Evolutionary conservation across 30 jellyfish, hydroid and myxozoan genomes (phyloP), one percentile per base, ranked within the genome.

Genomic region (Chrysaora quinquecirrha): DNA sequence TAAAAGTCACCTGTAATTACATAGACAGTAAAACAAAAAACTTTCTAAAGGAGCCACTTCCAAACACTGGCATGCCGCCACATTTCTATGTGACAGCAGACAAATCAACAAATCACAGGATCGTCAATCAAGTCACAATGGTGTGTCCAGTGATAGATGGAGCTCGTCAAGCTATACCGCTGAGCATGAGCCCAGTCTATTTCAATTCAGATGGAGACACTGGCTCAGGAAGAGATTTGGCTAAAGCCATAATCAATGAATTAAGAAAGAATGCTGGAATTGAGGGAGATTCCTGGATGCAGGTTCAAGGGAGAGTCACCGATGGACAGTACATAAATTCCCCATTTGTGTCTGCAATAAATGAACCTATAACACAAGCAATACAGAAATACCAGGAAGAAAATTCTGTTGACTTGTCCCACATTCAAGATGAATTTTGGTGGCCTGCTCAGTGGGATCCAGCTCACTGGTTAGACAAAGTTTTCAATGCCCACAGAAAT

Each of bases 61-160:
- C 80, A 34, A 78, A 25, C 69, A 78, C 90, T 7, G 83, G 90
- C 56, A 24, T 78, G 73, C 80, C 90, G 3, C 90, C 90, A 14
- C 90, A 78, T 46, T 62, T 49, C 49, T 78, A 63, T 34, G 90
- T 78, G 30, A 33, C 70, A n/a, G 90, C 90, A 25, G 80, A 54
- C 67, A 76, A 38, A 38, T 38, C 54, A 38, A 38, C 54, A 6
- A 38, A 38, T 14, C 54, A 38, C 54, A 38, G 54, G 54, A 38
- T 38, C 6, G 14, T 14, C 6, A 38, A 38, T 38, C 54, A 3
- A 38, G 54, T 14, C 14, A 38, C 54, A 3, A 38, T 38, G 54
- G 14, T 38, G 14, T 38, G 54, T 14, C 54, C 6, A 3, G 54
- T 38, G 6, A 14, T 38, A 14, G 54, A 38, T 38, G 54, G 54